phyloP scores from a whole-genome alignment of 2,113 vertebrate species.

The Sialia sialis region DNA sequence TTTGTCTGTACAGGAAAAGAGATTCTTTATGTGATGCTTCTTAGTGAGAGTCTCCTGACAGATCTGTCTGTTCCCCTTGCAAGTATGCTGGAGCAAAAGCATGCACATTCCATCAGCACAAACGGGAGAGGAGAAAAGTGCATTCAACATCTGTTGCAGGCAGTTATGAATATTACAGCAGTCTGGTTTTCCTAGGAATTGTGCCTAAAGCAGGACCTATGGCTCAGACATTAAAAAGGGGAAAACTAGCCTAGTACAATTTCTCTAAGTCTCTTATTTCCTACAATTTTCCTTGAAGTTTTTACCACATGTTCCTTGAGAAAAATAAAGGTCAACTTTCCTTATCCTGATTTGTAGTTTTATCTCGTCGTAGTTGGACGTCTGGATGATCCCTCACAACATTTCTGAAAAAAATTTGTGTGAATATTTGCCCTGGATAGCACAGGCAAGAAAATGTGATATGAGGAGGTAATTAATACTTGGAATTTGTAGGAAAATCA shows the following conservation, averaged over 20 bases:
- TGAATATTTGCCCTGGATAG: not conserved
- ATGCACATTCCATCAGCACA: not conserved
- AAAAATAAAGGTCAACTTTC: not conserved
- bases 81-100: not conserved
- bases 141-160: not conserved
- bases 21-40: not conserved
- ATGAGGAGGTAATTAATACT: not conserved
- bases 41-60: not conserved
- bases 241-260: not conserved
- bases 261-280: not conserved
- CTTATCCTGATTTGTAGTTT: not conserved
- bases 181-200: not conserved
- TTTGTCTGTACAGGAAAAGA: not conserved
- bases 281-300: not conserved
- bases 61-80: not conserved
- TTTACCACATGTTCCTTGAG: not conserved
- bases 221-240: not conserved
- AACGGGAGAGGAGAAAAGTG: not conserved
- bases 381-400: not conserved
- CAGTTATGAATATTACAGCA: not conserved
- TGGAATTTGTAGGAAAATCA: not conserved
- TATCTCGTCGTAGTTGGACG: not conserved
- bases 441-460: not conserved
- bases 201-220: not conserved
- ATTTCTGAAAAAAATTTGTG: not conserved